A percentile compares a stretch with the other conserved stretches of the same genome.
phyloP scores from a whole-genome alignment of 2,797 vertebrate genomes.

The Adrianichthys oophorus region DNA sequence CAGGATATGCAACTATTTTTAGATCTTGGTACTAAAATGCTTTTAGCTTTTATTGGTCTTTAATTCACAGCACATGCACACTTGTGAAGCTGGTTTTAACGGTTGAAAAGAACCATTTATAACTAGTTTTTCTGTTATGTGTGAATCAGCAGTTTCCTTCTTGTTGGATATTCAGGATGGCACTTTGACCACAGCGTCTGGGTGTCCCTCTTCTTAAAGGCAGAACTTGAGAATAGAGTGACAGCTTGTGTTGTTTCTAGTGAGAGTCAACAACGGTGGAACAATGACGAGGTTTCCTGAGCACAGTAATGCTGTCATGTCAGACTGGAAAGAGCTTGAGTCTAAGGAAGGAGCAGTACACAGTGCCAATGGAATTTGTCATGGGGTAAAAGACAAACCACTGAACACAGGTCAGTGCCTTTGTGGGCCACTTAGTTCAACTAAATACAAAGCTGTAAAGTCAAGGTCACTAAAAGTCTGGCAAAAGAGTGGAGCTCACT shows the following conservation, averaged over 20 bases:
- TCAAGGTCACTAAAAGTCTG: constrained; percentile 13
- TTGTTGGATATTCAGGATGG: not conserved
- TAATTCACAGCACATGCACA: no score
- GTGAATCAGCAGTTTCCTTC: not conserved
- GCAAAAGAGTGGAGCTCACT: constrained; percentile 15
- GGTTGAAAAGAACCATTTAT: no score
- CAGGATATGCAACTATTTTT: no score
- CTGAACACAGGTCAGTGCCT: constrained; percentile 49
- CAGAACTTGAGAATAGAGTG: not conserved
- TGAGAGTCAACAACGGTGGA: constrained; percentile 1
- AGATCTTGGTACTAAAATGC: no score
- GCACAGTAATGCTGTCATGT: not conserved
- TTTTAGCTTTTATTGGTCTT: no score
- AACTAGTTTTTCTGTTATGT: no score
- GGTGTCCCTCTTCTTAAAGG: constrained; percentile 2
- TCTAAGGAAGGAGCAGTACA: constrained; percentile 12
- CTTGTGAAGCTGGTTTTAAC: no score
- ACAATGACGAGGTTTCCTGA: constrained; percentile 3
- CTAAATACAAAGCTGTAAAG: constrained; percentile 27
- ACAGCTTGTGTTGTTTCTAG: not conserved
- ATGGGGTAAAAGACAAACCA: constrained; percentile 12
- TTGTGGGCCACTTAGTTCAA: constrained; percentile 49
- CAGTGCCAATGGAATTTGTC: constrained; percentile 5
- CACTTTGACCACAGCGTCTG: no score
- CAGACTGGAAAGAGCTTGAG: not conserved